Percentiles rank a stretch among this genome's conserved stretches.
Conservation (phyloP, 2,888 invertebrate genomes). For the Dexiosoma caninum region DNA sequence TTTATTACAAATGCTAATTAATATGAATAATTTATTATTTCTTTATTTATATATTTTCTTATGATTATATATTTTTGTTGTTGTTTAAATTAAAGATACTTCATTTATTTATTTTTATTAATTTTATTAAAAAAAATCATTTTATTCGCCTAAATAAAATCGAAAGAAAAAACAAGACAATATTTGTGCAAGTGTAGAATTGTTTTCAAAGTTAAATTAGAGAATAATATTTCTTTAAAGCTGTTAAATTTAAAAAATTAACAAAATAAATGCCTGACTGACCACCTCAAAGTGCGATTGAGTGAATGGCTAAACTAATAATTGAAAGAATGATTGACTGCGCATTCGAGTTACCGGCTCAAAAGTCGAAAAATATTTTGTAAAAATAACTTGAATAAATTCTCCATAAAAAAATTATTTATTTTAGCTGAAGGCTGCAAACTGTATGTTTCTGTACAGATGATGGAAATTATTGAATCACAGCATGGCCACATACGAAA, state of each 20-base stretch:
- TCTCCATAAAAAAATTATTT: conserved; percentile 41
- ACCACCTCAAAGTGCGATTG: background rate
- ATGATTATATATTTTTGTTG: conserved; percentile 5
- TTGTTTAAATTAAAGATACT: background rate
- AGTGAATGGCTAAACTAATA: too few species aligned
- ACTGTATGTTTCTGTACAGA: background rate
- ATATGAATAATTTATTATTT: conserved; percentile 28
- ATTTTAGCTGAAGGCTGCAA: conserved; percentile 30
- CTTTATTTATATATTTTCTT: background rate
- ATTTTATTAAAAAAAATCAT: background rate
- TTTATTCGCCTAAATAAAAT: background rate
- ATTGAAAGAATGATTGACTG: background rate
- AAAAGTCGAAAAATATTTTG: conserved; percentile 1
- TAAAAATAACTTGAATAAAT: conserved; percentile 40
- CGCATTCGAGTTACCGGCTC: background rate
- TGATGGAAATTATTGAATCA: conserved; percentile 1
- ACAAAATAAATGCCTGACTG: conserved; percentile 18
- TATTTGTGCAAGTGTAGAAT: conserved; percentile 23
- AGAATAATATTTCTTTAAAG: conserved; percentile 6
- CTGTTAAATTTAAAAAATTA: conserved; percentile 43
- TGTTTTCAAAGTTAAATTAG: background rate
- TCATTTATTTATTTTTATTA: background rate
- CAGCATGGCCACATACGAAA: conserved; percentile 7
- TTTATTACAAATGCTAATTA: conserved; percentile 28
- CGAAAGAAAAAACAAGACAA: background rate